A percentile compares a stretch with the other conserved stretches of the same genome.
Conservation (phyloP, 2,888 invertebrate genomes). For the Ischnus inquisitorius region DNA sequence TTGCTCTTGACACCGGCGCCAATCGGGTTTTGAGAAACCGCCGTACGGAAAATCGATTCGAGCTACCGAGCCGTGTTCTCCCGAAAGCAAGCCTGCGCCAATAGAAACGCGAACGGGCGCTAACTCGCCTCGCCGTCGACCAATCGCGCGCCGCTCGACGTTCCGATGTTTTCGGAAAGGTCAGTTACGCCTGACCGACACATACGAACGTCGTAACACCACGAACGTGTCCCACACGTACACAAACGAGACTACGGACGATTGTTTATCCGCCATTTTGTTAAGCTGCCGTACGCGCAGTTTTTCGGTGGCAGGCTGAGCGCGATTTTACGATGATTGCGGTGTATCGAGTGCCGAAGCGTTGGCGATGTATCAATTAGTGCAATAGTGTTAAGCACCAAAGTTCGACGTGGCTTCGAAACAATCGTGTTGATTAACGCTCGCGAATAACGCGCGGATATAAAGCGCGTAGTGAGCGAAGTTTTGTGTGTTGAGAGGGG, state of each 20-base stretch:
- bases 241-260: constrained; percentile 57
- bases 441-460: background rate
- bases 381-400: constrained; percentile 14
- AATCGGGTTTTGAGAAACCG: too few species aligned
- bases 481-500: constrained; percentile 10
- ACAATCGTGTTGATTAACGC: background rate
- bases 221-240: constrained; percentile 23
- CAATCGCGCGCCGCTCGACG: constrained; percentile 24
- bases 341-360: constrained; percentile 54
- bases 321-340: constrained; percentile 62
- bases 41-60: constrained; percentile 14
- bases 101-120: constrained; percentile 20
- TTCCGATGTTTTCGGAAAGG: constrained; percentile 52
- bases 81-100: constrained; percentile 9
- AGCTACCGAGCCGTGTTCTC: background rate
- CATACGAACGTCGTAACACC: background rate
- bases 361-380: constrained; percentile 12
- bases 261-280: constrained; percentile 82
- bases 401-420: constrained; percentile 6
- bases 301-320: constrained; percentile 73
- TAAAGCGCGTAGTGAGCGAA: constrained; percentile 1
- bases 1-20: too few species aligned
- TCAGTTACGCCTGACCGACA: constrained; percentile 10
- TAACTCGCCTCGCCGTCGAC: background rate
- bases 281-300: constrained; percentile 79